Base-by-base conservation (phyloP, 2,113 vertebrate species). In the Emydura subglobosa region DNA sequence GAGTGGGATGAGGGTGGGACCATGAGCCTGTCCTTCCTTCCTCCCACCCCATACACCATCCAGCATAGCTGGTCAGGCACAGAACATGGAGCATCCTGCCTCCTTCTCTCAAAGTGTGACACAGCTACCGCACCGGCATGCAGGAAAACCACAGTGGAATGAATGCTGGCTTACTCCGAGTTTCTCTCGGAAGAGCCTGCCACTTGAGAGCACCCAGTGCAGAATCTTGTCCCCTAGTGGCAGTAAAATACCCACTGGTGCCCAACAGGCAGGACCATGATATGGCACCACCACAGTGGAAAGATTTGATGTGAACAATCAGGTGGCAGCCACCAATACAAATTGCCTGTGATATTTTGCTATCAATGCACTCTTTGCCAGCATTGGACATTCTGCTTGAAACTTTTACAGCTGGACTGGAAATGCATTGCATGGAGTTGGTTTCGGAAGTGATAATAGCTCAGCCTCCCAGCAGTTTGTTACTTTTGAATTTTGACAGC, bases 401-500 rank as follows among this genome's bases (percentile, higher is more conserved):
- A 95, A 76, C 31, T 74, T 96, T 27, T 79, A 1, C 0, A 19
- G 59, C 79, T 94, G 87, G 74, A 88, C 81, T 96, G 83, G 89
- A 93, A 90, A 50, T 5, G 9, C 29, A 93, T 29, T 34, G 27
- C 1, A 1, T 54, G 7, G 61, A 65, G 81, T 81, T 55, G 3
- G 6, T 94, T 96, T 95, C 49, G 7, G 90, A 97, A 95, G 89
- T 44, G 54, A 49, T 87, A 94, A 94, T 82, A 86, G 68, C 87
- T 94, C 87, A 78, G 93, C 54, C 34, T 65, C 78, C 82, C 44
- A 87, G 83, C 54, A 90, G 92, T 82, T 93, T 51, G 49, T 78
- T 89, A 53, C 57, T 92, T 95, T 90, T 97, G 76, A 93, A 83
- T 78, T 94, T 93, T 97, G 94, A 96, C 49, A 81, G 24, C 85